Evolutionary conservation across 2,888 invertebrate genomes (phyloP), one percentile per base, ranked within the genome.

Genomic region (Tetragonula carbonaria): DNA sequence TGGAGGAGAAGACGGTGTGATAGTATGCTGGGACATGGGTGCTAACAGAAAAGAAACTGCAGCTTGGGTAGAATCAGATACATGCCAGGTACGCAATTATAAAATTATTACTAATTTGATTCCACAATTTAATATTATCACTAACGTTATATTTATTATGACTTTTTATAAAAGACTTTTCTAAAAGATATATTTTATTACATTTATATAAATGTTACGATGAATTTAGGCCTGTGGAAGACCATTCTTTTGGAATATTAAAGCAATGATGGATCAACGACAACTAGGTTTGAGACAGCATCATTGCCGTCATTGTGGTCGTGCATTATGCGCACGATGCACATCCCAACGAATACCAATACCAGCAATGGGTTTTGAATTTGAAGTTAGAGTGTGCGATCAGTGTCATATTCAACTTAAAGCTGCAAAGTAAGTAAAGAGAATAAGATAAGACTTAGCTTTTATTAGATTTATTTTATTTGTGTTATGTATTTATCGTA

Each of bases 211-310:
- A 59, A 66, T 59, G 50, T 57, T 0, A 2, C 73, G 13, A 13
- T 33, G 53, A 73, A 74, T 89, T 6, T 97, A 99, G 95, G 96
- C 98, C 82, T 99, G 99, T 95, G 97, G 97, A 75, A 96, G 97
- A 83, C 99, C 99, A 38, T 99, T 99, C 95, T 99, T 99, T 95
- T 99, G 99, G 99, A 99, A 99, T 95, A 96, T 99, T 74, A 96
- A 98, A 86, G 98, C 98, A 18, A 99, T 99, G 99, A 98, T 99
- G 98, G 98, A 99, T 95, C 98, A 98, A 95, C 97, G 98, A 93
- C 98, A 98, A 93, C 95, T 99, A 76, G 98, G 98, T 85, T 96
- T 98, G 45, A 97, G 99, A 76, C 98, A 98, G 94, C 98, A 98
- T 95, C 98, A 98, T 95, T 98, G 98, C 93, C 96, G 98, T 76